Evolutionary conservation across 2,797 vertebrate genomes (phyloP), one percentile per base, ranked within the genome.

Genomic region (Brachymystax lenok): DNA sequence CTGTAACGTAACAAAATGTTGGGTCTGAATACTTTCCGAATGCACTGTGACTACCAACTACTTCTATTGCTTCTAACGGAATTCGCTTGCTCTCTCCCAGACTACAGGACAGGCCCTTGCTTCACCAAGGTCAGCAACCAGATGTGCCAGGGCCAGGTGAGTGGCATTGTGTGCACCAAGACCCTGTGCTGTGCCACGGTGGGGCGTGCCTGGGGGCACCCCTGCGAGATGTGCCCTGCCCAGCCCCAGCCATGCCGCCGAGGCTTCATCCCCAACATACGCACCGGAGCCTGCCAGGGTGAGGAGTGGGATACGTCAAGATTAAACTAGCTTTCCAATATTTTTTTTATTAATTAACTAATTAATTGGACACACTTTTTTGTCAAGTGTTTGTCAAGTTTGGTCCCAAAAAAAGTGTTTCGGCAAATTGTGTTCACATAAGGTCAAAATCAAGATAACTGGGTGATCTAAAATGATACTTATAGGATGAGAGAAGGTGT

Each of bases 211-310:
- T 95, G 94, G 94, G 94, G 94, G 61, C 91, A 95, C 68, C 92
- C 92, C 3, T 95, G 94, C 77, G 94, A 95, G 80, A 93, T 83
- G 87, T 95, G 94, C 46, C 94, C 93, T 33, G 85, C 88, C 79
- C 92, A 94, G 77, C 92, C 92, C 59, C 91, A 92, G 24, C 92
- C 94, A 0, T 95, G 94, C 76, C 91, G 92, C 21, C 91, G 92
- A 16, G 94, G 94, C 50, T 94, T 95, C 81, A 88, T 93, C 69
- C 92, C 94, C 4, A 95, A 94, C 24, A 90, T 92, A 79, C 93
- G 89, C 74, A 94, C 92, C 2, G 94, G 94, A 54, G 93, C 92
- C 54, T 95, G 93, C 84, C 94, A 95, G 90, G 94, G 94, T 95
- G 88, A 89, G 40, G 40, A 46, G 40, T 46, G 40, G 40, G 2